A percentile compares a stretch with the other conserved stretches of the same genome.
These are phyloP conservation scores for Leucoraja ocellata DNA, from an alignment of 2,797 vertebrate genomes.

Conservation along the genomic window DNA sequence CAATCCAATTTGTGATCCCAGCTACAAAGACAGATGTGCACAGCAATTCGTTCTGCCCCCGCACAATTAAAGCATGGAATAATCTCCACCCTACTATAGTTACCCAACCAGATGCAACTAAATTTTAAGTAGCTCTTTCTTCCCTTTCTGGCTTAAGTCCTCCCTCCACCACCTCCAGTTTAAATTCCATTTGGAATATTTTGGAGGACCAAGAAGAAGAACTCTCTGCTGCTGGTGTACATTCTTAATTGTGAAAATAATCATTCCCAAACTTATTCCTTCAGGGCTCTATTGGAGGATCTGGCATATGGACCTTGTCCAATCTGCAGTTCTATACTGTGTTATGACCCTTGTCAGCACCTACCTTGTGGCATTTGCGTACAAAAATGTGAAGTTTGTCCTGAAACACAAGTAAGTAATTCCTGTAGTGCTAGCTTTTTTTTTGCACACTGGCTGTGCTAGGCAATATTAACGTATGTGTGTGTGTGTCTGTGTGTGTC, in stretches of 20 bases:
- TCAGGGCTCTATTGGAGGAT: slow-evolving; percentile 96
- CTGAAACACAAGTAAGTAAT: slow-evolving; percentile 93
- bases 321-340: slow-evolving; percentile 89
- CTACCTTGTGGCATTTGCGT: slow-evolving; percentile 90
- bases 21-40: too few species aligned
- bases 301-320: slow-evolving; percentile 97
- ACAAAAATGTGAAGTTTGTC: slow-evolving; percentile 98
- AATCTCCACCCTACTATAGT: too few species aligned
- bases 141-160: too few species aligned
- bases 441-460: background rate
- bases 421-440: background rate
- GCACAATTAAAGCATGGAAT: too few species aligned
- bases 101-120: too few species aligned
- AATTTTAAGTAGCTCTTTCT: too few species aligned
- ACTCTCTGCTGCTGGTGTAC: background rate
- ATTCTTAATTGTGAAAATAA: background rate
- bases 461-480: background rate
- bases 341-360: slow-evolving; percentile 97
- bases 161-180: too few species aligned
- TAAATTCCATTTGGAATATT: too few species aligned
- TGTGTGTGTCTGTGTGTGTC: background rate
- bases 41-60: too few species aligned
- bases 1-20: too few species aligned
- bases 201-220: too few species aligned
- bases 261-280: background rate